Evolutionary conservation across 2,797 vertebrate genomes (phyloP).

Genomic region (Takifugu rubripes): DNA sequence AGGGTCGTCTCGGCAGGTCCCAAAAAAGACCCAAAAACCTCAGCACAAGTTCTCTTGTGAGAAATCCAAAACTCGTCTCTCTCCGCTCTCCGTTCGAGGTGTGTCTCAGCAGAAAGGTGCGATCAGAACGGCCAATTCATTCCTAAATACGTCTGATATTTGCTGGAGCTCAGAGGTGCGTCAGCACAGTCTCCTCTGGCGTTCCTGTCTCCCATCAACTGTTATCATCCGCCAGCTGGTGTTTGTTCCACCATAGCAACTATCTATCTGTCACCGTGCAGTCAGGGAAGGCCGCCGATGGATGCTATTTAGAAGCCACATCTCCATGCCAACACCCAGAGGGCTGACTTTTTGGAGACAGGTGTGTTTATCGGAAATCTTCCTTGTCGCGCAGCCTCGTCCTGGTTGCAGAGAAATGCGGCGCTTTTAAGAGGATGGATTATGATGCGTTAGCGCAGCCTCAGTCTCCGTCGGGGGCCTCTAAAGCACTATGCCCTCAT

Average conservation of each 20-base stretch:
- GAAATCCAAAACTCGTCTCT: conserved; percentile 12
- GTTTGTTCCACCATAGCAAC: conserved; percentile 46
- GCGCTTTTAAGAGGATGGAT: not conserved
- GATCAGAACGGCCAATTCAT: too few species aligned
- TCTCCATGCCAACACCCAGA: not conserved
- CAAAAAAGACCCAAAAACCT: conserved; percentile 28
- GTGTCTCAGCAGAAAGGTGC: too few species aligned
- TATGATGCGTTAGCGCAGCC: not conserved
- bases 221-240: conserved; percentile 30
- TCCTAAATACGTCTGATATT: too few species aligned
- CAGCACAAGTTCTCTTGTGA: conserved; percentile 59
- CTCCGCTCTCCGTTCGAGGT: conserved; percentile 8
- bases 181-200: not conserved
- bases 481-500: conserved; percentile 2
- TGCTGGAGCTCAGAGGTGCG: too few species aligned
- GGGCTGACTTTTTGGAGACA: not conserved
- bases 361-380: conserved; percentile 13
- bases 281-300: conserved; percentile 1
- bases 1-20: too few species aligned
- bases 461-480: conserved; percentile 1
- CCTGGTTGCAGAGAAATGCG: conserved; percentile 4
- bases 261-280: conserved; percentile 17
- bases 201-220: conserved; percentile 14
- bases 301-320: conserved; percentile 5
- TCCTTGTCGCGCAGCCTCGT: conserved; percentile 6